Evolutionary conservation across 2,797 vertebrate species (phyloP).

Genomic region (Thripadectes ignobilis): DNA sequence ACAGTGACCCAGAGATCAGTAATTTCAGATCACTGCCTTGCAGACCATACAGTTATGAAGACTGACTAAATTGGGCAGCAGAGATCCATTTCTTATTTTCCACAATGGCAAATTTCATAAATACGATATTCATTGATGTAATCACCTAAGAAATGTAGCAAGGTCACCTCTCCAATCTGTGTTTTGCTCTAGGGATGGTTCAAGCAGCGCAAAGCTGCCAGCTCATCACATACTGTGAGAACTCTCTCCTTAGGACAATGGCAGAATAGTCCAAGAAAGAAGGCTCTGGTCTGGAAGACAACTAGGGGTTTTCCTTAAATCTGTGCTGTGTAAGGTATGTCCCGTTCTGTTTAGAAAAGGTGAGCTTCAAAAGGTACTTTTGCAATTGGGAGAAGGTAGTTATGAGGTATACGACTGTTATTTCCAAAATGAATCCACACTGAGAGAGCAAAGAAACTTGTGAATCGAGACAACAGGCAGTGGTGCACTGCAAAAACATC

Average conservation of each 20-base stretch:
- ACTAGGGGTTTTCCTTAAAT: not conserved
- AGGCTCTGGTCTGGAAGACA: not conserved
- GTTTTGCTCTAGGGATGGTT: not conserved
- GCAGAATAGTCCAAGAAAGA: not conserved
- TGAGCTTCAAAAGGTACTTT: not conserved
- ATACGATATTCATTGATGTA: not conserved
- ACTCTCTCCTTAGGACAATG: not conserved
- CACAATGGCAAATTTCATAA: not conserved
- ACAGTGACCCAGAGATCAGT: not conserved
- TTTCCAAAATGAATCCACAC: not conserved
- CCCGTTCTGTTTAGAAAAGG: not conserved
- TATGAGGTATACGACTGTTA: not conserved
- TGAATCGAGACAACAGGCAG: not conserved
- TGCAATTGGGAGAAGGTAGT: not conserved
- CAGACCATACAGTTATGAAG: not conserved
- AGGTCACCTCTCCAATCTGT: not conserved
- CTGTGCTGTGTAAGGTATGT: not conserved
- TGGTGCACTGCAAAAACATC: not conserved
- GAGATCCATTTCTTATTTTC: not conserved
- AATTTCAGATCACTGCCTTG: not conserved
- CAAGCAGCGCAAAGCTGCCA: not conserved
- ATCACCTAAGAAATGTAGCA: not conserved
- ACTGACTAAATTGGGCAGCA: not conserved
- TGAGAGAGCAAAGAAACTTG: not conserved
- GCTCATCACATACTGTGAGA: not conserved